A percentile compares a stretch with the other conserved stretches of the same genome.
phyloP scores from a whole-genome alignment of 2,113 vertebrate genomes.

The Arizona elegans region DNA sequence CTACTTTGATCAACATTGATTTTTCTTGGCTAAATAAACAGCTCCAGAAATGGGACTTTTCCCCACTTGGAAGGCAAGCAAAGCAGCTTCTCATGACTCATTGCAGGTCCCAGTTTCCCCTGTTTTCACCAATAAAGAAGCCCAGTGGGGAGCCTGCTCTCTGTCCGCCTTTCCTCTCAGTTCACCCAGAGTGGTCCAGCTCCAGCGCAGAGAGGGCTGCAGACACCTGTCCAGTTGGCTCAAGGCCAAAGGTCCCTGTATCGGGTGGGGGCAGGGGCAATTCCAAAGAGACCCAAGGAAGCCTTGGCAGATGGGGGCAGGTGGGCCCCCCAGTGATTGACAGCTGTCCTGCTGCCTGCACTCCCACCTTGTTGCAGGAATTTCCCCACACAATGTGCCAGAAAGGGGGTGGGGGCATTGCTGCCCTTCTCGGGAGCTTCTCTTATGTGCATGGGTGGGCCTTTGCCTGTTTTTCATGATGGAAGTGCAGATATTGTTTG shows the following conservation, averaged over 20 bases:
- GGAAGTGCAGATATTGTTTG: neutral
- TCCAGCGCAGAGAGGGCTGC: accelerated
- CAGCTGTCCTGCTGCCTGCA: neutral
- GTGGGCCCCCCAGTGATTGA: neutral
- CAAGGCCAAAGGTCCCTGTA: neutral
- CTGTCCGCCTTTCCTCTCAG: neutral
- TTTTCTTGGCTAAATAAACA: neutral
- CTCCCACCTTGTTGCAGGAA: neutral
- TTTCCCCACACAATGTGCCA: neutral
- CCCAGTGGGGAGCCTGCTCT: neutral
- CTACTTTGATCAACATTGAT: neutral
- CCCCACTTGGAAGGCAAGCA: neutral
- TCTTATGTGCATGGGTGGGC: neutral
- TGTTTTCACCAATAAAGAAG: neutral
- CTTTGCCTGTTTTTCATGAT: neutral
- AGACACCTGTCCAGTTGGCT: neutral
- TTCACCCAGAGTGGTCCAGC: neutral
- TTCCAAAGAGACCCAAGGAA: neutral
- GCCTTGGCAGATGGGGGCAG: neutral
- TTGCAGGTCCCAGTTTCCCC: neutral
- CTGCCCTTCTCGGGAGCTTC: neutral
- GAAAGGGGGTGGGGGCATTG: neutral
- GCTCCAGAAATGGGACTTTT: neutral
- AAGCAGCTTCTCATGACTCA: neutral
- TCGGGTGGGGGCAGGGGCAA: neutral